Evolutionary conservation across 2,797 vertebrate species (phyloP).

Genomic region (Lagocephalus sceleratus): DNA sequence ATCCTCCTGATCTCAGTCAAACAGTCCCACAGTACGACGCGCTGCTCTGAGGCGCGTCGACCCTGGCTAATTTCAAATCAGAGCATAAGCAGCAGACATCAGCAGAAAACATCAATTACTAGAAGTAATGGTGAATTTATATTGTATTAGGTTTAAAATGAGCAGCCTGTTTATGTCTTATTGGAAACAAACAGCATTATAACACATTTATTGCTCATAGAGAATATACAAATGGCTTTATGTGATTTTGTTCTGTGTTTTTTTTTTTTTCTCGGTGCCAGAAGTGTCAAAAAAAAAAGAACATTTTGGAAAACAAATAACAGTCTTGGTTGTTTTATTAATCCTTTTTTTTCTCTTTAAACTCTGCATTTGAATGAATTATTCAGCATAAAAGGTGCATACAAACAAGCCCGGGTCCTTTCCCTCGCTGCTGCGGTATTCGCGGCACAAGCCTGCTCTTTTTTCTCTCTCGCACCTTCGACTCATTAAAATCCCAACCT

Average conservation of each 20-base stretch:
- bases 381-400: slow-evolving; percentile 18
- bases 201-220: neutral
- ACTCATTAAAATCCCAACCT: slow-evolving; percentile 16
- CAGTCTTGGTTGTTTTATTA: neutral
- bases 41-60: slow-evolving; percentile 53
- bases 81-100: slow-evolving; percentile 43
- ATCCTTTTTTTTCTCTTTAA: slow-evolving; percentile 10
- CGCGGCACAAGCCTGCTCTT: slow-evolving; percentile 8
- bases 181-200: neutral
- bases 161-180: neutral
- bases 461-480: slow-evolving; percentile 15
- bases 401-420: slow-evolving; percentile 13
- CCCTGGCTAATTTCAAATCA: slow-evolving; percentile 56
- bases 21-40: slow-evolving; percentile 67
- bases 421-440: slow-evolving; percentile 22
- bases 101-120: slow-evolving; percentile 50
- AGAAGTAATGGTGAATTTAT: slow-evolving; percentile 3
- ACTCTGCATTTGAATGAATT: slow-evolving; percentile 9
- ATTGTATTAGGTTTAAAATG: slow-evolving; percentile 2
- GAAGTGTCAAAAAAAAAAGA: slow-evolving; percentile 8
- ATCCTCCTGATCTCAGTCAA: slow-evolving; percentile 73
- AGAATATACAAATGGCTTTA: slow-evolving; percentile 1
- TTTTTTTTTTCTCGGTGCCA: neutral
- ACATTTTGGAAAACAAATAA: neutral
- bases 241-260: neutral